phyloP scores from a whole-genome alignment of 2,888 invertebrate genomes.

The Toxonevra muliebris region DNA sequence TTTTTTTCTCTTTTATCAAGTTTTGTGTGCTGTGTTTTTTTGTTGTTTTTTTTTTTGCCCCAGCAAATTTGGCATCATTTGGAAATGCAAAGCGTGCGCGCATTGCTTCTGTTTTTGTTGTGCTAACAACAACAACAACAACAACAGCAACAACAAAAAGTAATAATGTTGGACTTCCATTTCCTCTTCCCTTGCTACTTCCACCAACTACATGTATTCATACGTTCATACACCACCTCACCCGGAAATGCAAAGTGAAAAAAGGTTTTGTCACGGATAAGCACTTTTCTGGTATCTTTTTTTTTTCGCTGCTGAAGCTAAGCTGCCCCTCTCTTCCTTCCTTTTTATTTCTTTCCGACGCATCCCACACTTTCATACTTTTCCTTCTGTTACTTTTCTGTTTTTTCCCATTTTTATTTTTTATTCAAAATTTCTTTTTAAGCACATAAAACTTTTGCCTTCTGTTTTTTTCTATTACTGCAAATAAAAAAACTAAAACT shows the following conservation, averaged over 20 bases:
- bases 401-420: constrained; percentile 12
- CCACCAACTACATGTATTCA: not conserved
- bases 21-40: not conserved
- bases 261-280: constrained; percentile 54
- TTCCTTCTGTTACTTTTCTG: not conserved
- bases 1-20: not conserved
- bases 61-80: no score
- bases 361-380: not conserved
- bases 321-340: constrained; percentile 6
- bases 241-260: constrained; percentile 46
- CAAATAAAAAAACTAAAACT: not conserved
- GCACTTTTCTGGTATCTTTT: constrained; percentile 40
- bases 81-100: no score
- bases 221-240: constrained; percentile 8
- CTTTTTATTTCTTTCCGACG: constrained; percentile 27
- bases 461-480: not conserved
- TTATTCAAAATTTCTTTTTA: constrained; percentile 26
- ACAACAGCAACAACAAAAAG: no score
- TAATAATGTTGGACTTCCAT: no score
- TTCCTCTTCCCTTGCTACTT: no score
- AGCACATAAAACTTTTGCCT: constrained; percentile 27
- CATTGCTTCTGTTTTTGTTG: no score
- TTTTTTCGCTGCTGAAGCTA: constrained; percentile 32
- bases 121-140: no score
- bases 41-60: no score